phyloP scores from a whole-genome alignment of 2,888 invertebrate genomes.

The Physocephala rufipes region DNA sequence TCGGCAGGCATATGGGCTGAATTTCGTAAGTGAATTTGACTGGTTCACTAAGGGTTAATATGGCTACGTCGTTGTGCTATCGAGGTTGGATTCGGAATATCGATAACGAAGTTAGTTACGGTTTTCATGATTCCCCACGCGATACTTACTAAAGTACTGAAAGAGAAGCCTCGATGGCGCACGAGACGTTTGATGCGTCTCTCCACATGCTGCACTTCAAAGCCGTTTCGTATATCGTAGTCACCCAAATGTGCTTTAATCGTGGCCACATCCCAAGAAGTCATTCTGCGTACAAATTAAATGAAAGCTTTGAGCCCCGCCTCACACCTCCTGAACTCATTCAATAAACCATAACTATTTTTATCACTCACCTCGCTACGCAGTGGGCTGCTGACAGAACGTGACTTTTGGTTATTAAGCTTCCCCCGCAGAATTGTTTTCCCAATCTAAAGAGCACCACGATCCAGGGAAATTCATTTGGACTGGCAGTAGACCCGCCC shows the following conservation, averaged over 20 bases:
- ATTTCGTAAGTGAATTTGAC: slow-evolving; percentile 77
- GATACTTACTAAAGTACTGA: slow-evolving; percentile 76
- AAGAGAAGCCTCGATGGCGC: slow-evolving; percentile 85
- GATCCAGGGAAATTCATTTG: slow-evolving; percentile 88
- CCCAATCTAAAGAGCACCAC: slow-evolving; percentile 84
- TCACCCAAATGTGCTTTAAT: slow-evolving; percentile 84
- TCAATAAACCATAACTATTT: not conserved
- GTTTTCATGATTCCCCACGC: too few relatives aligned
- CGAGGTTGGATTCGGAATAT: slow-evolving; percentile 32
- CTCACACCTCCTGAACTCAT: too few relatives aligned
- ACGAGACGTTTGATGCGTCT: slow-evolving; percentile 84
- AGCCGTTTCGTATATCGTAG: slow-evolving; percentile 79
- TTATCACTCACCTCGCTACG: slow-evolving; percentile 79
- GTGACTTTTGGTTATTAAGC: slow-evolving; percentile 78
- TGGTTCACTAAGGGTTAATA: slow-evolving; percentile 81
- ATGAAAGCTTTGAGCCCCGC: not conserved
- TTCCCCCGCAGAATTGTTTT: slow-evolving; percentile 89
- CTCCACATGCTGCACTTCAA: slow-evolving; percentile 80
- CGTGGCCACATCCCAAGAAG: slow-evolving; percentile 86
- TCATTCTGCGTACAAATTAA: slow-evolving; percentile 71
- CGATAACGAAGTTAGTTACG: too few relatives aligned
- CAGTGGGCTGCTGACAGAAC: slow-evolving; percentile 89
- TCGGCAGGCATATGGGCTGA: slow-evolving; percentile 81
- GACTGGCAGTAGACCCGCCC: slow-evolving; percentile 82
- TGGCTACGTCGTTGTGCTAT: slow-evolving; percentile 86